Evolutionary conservation across 1,140 invertebrate genomes (phyloP).

Genomic region (Lepidurus arcticus): DNA sequence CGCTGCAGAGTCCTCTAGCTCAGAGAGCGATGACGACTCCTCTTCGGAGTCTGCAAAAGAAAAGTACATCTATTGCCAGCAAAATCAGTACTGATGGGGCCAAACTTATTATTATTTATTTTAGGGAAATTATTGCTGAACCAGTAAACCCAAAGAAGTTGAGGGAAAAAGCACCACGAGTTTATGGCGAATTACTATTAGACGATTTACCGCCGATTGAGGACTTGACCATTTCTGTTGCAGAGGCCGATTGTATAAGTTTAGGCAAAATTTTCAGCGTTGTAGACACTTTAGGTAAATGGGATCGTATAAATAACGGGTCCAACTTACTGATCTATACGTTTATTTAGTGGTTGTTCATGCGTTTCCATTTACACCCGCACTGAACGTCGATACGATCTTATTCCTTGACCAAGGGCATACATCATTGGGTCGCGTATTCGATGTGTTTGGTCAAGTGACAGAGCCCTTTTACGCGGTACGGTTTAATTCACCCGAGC

Average conservation of each 20-base stretch:
- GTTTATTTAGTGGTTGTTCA: conserved; percentile 62
- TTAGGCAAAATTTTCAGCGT: conserved; percentile 66
- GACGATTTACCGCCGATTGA: conserved; percentile 76
- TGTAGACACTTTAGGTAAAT: conserved; percentile 63
- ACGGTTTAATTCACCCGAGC: conserved; percentile 68
- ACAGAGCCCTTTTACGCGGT: conserved; percentile 71
- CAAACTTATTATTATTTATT: neutral
- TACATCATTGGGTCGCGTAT: conserved; percentile 67
- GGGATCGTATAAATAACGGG: neutral
- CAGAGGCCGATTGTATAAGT: conserved; percentile 63
- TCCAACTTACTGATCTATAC: conserved; percentile 33
- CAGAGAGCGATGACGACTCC: neutral
- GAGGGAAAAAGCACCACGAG: neutral
- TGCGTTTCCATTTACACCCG: conserved; percentile 58
- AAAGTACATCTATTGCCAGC: neutral
- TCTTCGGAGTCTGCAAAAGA: neutral
- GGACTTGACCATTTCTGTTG: conserved; percentile 70
- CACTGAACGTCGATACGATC: conserved; percentile 75
- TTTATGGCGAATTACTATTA: conserved; percentile 42
- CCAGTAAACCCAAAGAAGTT: neutral
- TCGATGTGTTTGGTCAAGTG: conserved; percentile 83
- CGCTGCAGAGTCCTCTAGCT: neutral
- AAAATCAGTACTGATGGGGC: neutral
- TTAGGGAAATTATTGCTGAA: neutral
- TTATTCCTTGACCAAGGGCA: conserved; percentile 70